phyloP scores from a whole-genome alignment of 2,888 invertebrate species.

The Sipha maydis region DNA sequence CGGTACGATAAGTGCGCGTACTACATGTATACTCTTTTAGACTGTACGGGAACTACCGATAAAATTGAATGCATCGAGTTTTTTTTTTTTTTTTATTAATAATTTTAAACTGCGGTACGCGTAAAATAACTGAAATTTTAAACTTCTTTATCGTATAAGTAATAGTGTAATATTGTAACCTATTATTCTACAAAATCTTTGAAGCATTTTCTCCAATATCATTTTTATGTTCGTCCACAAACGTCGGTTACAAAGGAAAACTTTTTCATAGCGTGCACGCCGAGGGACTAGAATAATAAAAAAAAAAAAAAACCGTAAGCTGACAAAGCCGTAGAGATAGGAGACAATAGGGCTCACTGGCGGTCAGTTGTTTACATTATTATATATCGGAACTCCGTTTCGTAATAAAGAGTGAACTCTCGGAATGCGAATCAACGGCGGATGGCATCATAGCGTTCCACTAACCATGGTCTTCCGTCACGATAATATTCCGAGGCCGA shows the following conservation, averaged over 20 bases:
- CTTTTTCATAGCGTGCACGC: too few species aligned
- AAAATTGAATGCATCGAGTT: background rate
- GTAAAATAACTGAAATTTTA: background rate
- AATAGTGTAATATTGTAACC: background rate
- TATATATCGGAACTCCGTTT: constrained; percentile 17
- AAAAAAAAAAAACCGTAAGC: background rate
- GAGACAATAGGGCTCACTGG: constrained; percentile 2
- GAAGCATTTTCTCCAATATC: background rate
- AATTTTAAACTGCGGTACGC: background rate
- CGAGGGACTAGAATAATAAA: background rate
- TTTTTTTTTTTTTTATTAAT: background rate
- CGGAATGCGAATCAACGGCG: background rate
- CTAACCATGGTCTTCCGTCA: background rate
- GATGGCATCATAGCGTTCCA: background rate
- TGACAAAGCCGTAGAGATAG: constrained; percentile 6
- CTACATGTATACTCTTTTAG: too few species aligned
- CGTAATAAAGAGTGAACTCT: background rate
- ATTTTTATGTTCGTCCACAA: background rate
- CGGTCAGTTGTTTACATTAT: background rate
- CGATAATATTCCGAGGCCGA: background rate
- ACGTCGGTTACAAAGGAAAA: background rate
- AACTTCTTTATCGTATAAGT: background rate
- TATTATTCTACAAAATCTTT: background rate
- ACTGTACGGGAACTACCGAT: background rate
- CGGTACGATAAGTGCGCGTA: too few species aligned